phyloP scores from a whole-genome alignment of 2,888 invertebrate genomes.

The Yponomeuta evonymella region DNA sequence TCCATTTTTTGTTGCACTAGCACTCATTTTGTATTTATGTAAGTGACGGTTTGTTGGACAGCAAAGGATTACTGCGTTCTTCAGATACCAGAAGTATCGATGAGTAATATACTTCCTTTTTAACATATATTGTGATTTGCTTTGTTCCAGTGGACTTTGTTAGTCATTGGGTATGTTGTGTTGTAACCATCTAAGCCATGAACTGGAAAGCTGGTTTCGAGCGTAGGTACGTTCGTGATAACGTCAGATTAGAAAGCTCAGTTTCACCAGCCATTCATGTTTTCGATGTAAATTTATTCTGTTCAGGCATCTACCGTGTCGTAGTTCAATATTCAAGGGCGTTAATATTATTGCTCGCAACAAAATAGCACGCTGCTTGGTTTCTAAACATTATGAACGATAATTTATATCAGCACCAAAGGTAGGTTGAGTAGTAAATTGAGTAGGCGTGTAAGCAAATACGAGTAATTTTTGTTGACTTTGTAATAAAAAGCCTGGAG shows the following conservation, averaged over 20 bases:
- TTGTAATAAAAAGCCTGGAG: background rate
- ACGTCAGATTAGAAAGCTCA: constrained; percentile 51
- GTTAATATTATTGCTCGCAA: constrained; percentile 19
- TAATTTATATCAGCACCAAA: background rate
- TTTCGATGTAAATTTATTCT: constrained; percentile 47
- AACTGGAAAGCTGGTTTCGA: constrained; percentile 37
- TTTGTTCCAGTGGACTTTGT: background rate
- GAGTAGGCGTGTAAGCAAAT: constrained; percentile 1
- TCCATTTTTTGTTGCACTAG: background rate
- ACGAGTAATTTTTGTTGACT: constrained; percentile 5
- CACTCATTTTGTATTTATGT: background rate
- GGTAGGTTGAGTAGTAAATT: background rate
- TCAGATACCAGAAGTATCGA: background rate
- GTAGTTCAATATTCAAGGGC: constrained; percentile 53
- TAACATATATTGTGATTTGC: background rate
- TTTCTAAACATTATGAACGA: background rate
- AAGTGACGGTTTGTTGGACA: background rate
- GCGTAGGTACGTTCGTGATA: constrained; percentile 17
- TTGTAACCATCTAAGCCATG: constrained; percentile 21
- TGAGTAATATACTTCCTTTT: background rate
- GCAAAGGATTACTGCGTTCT: background rate
- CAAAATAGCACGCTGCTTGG: constrained; percentile 1
- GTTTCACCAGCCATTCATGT: constrained; percentile 45
- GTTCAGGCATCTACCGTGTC: constrained; percentile 32
- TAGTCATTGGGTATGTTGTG: background rate